These are phyloP conservation scores for Pseudomugil gertrudae DNA, from an alignment of 2,797 vertebrate genomes.

Conservation along the genomic window DNA sequence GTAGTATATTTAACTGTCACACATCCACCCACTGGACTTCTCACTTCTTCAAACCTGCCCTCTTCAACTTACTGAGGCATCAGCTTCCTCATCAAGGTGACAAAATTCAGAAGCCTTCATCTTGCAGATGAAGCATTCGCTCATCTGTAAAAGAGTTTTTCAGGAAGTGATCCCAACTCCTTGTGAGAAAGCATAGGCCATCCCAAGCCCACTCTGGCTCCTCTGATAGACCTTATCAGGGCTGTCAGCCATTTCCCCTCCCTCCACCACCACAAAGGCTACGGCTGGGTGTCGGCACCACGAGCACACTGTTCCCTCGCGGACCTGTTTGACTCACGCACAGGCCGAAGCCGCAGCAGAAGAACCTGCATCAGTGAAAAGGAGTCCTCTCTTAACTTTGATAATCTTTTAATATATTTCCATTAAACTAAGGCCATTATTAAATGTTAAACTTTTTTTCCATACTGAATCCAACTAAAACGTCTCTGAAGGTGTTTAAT, in stretches of 20 bases:
- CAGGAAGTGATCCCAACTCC: conserved; percentile 61
- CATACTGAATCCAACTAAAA: too few species aligned
- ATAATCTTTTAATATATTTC: not conserved
- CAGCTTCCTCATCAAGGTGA: not conserved
- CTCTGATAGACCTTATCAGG: conserved; percentile 84
- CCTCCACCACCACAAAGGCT: conserved; percentile 44
- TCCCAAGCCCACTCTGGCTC: conserved; percentile 50
- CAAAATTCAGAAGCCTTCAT: not conserved
- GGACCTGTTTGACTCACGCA: conserved; percentile 3
- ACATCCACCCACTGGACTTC: conserved; percentile 26
- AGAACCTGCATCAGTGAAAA: too few species aligned
- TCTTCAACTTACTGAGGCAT: conserved; percentile 6
- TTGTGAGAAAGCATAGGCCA: conserved; percentile 34
- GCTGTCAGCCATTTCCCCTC: conserved; percentile 80
- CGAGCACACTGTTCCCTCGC: conserved; percentile 4
- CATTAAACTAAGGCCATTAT: not conserved
- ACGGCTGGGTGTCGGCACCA: conserved; percentile 24
- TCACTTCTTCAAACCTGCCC: conserved; percentile 29
- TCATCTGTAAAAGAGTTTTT: not conserved
- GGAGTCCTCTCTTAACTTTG: not conserved
- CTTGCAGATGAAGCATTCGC: not conserved
- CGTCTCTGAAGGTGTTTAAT: too few species aligned
- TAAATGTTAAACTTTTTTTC: too few species aligned
- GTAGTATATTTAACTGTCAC: not conserved
- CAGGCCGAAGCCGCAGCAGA: not conserved